A percentile compares a stretch with the other conserved stretches of the same genome.
phyloP scores from a whole-genome alignment of 2,113 vertebrate species.

The Chlorodrepanis virens region DNA sequence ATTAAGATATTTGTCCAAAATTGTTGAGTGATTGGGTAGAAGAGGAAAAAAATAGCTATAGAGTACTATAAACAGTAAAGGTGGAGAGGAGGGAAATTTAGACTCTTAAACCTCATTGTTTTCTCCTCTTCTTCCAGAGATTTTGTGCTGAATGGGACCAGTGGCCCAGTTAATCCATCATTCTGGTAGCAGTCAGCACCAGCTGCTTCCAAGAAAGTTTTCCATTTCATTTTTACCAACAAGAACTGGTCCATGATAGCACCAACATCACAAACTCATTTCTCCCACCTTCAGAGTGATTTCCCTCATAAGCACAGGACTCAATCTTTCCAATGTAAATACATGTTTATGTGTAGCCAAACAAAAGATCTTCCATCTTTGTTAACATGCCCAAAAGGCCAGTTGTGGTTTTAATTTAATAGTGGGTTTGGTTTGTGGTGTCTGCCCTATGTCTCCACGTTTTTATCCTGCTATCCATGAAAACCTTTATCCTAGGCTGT shows the following conservation, averaged over 20 bases:
- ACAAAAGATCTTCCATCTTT: not conserved
- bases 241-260: not conserved
- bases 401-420: not conserved
- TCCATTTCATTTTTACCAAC: not conserved
- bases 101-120: not conserved
- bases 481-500: not conserved
- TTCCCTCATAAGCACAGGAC: not conserved
- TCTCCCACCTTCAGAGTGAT: not conserved
- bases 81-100: not conserved
- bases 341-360: not conserved
- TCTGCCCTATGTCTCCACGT: not conserved
- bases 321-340: not conserved
- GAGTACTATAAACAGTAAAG: not conserved
- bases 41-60: not conserved
- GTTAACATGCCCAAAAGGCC: not conserved
- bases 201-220: not conserved
- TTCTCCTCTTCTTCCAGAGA: not conserved
- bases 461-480: not conserved
- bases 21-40: not conserved
- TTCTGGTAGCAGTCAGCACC: not conserved
- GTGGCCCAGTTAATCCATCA: not conserved
- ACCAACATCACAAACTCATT: not conserved
- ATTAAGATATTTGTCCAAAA: not conserved
- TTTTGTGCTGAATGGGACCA: not conserved
- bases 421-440: not conserved